Conservation (phyloP, 2,113 vertebrate species). For the Murina feae region DNA sequence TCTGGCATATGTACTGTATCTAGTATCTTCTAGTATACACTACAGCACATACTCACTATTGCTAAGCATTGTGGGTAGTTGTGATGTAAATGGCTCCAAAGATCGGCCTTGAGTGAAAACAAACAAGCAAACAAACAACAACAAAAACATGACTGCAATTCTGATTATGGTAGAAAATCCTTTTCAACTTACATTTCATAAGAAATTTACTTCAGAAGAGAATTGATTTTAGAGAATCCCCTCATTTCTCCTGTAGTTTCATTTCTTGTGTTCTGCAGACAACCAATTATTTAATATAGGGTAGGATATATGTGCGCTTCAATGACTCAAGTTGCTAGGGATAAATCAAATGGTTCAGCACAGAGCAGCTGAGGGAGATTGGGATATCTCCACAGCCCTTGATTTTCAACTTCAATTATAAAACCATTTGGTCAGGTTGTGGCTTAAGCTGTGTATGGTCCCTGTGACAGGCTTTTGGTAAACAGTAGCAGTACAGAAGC, state of each 20-base stretch:
- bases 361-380: background rate
- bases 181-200: constrained; percentile 13
- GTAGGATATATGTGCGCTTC: background rate
- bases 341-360: constrained; percentile 2
- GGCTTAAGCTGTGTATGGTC: background rate
- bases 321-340: background rate
- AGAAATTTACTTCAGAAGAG: background rate
- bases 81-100: background rate
- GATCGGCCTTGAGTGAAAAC: background rate
- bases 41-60: background rate
- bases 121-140: background rate
- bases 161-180: constrained; percentile 10
- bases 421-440: background rate
- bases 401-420: constrained; percentile 32
- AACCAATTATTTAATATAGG: background rate
- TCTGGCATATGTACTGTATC: background rate
- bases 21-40: background rate
- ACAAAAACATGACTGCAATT: background rate
- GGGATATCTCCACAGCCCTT: background rate
- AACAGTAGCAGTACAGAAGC: background rate
- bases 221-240: background rate
- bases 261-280: background rate
- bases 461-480: constrained; percentile 1
- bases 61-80: background rate
- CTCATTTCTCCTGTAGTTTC: background rate